A percentile compares a stretch with the other conserved stretches of the same genome.
phyloP scores from a whole-genome alignment of 1,140 invertebrate species.

The Zaprionus ghesquierei region DNA sequence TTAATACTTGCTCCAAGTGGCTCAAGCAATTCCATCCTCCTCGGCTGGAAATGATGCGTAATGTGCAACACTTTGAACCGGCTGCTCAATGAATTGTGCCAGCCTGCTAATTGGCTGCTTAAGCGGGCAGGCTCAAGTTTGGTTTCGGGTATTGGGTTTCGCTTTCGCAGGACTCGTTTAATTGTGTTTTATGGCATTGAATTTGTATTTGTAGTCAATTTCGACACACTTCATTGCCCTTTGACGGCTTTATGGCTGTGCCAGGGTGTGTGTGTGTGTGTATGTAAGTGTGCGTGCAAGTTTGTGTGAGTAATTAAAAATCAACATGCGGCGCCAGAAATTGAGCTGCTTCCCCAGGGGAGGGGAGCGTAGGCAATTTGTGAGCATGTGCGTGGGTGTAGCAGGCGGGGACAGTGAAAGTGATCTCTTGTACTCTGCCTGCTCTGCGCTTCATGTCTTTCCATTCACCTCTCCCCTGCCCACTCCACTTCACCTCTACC shows the following conservation, averaged over 20 bases:
- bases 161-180: conserved; percentile 40
- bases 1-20: not conserved
- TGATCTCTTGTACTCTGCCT: not conserved
- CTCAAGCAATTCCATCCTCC: not conserved
- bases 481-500: not conserved
- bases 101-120: conserved; percentile 58
- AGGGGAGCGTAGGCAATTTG: not conserved
- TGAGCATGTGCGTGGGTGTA: not conserved
- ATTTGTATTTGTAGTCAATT: conserved; percentile 72
- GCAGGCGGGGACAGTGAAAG: not conserved
- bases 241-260: not conserved
- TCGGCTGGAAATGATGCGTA: conserved; percentile 64
- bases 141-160: not conserved
- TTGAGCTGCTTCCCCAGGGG: conserved; percentile 11
- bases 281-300: not conserved
- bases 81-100: conserved; percentile 60
- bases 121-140: conserved; percentile 24
- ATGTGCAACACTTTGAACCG: conserved; percentile 76
- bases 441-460: too few relatives aligned
- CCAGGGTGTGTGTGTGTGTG: not conserved
- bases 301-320: conserved; percentile 48
- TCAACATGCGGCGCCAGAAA: conserved; percentile 39
- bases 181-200: conserved; percentile 75
- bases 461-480: too few relatives aligned
- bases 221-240: conserved; percentile 48